Base-by-base conservation (phyloP, 2,888 invertebrate genomes). In the Troilus luridus region DNA sequence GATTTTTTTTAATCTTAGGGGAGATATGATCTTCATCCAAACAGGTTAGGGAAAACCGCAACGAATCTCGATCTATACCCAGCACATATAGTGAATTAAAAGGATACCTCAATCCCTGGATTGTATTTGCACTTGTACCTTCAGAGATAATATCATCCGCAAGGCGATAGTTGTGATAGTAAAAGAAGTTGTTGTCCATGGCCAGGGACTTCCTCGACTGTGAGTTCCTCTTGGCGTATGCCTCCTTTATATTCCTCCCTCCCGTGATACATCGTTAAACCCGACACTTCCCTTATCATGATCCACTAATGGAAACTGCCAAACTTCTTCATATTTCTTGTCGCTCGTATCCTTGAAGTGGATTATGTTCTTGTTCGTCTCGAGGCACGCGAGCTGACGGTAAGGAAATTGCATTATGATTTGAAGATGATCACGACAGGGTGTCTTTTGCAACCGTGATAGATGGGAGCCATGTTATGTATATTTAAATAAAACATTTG, bases 161-260 rank as follows among this genome's bases (percentile, higher is more conserved):
- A 2, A 85, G 56, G 85, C 56, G 56, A 12, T 54, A 89, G 62
- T 89, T 62, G 62, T 54, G 14, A n/a, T 54, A 60, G 64, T 60
- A 89, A n/a, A 41, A 89, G 89, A 41, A 89, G 64, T 89, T 64
- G 88, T 88, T 88, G 67, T 89, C 89, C 89, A 89, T 89, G 11
- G 56, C 54, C 27, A 6, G 54, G 8, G 27, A 9, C 0, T 19
- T 17, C 17, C 72, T 77, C 7, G 41, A 85, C 85, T 85, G 81
- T 9, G 85, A 58, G 56, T 10, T 19, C 56, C n/a, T 27, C 19
- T 2, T 54, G 21, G n/a, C n/a, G 54, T n/a, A 41, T n/a, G 56
- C 0, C 12, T n/a, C n/a, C 64, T 89, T 54, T 89, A 89, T 60
- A 89, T 41, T n/a, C 54, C 56, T 21, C 0, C 11, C 10, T 89